Percentiles rank a stretch among this genome's conserved stretches.
These are phyloP conservation scores for Calameuta idolon DNA, from an alignment of 2,888 invertebrate genomes.

Conservation along the genomic window DNA sequence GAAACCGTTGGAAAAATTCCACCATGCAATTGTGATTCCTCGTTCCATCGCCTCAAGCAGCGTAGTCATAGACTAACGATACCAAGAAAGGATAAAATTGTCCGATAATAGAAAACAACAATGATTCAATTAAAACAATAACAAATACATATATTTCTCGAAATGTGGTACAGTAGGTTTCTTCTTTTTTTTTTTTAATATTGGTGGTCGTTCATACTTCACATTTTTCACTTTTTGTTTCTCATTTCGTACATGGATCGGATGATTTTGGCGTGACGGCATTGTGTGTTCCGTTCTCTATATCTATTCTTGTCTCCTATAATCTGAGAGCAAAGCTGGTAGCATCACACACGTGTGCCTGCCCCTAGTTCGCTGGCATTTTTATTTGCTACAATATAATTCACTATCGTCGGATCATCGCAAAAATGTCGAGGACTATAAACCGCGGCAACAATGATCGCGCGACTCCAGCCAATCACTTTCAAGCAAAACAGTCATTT, in stretches of 20 bases:
- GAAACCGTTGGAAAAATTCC: neutral
- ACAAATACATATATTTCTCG: slow-evolving; percentile 68
- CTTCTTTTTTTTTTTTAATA: slow-evolving; percentile 51
- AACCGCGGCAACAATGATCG: neutral
- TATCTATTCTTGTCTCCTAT: neutral
- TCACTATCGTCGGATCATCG: neutral
- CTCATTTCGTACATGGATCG: slow-evolving; percentile 48
- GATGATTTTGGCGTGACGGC: slow-evolving; percentile 41
- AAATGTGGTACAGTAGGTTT: slow-evolving; percentile 66
- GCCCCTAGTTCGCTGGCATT: neutral
- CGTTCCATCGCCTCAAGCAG: neutral
- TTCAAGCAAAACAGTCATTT: neutral
- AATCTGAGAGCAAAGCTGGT: neutral
- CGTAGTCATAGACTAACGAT: neutral
- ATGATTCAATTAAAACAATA: slow-evolving; percentile 66
- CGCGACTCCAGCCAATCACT: neutral
- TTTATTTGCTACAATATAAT: neutral
- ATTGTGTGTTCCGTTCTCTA: slow-evolving; percentile 1
- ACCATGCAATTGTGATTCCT: neutral
- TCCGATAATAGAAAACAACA: slow-evolving; percentile 21
- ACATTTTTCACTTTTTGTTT: slow-evolving; percentile 36
- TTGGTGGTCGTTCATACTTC: slow-evolving; percentile 52
- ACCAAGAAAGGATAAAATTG: neutral
- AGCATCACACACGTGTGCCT: neutral
- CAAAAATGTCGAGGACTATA: neutral